Evolutionary conservation across 2,888 invertebrate genomes (phyloP), one percentile per base, ranked within the genome.

Genomic region (Drosophila nr. perissopoda): DNA sequence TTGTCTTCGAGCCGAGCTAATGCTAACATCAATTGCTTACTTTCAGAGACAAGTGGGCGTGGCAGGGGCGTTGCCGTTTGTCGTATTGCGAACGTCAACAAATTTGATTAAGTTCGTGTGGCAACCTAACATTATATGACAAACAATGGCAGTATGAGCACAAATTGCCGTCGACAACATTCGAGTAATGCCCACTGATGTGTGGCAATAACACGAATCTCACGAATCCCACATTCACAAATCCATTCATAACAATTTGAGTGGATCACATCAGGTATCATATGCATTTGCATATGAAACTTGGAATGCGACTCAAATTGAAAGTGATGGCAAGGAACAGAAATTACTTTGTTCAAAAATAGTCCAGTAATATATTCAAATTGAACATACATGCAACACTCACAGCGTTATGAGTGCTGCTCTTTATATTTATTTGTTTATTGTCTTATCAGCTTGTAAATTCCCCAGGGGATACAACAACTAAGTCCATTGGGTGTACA

Each of bases 1-100:
- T 88, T 87, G 89, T 82, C 84, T 73, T 69, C 64, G 71, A 70
- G 57, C 70, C 73, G 61, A 70, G 73, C 87, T 76, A 85, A 85
- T 80, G 74, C 80, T 62, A 87, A 80, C 82, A 77, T 73, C 84
- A 80, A 87, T 78, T 82, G 78, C 72, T 78, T 69, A 62, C 78
- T 64, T 63, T 76, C 54, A 68, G 42, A 45, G 16, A 4, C 49
- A 58, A 18, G 58, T 40, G 60, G 80, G 78, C 56, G 69, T 71
- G 76, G 34, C 66, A 25, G 6, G 52, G 73, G 63, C 78, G 66
- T 64, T 49, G 45, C 40, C 53, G 45, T 49, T 49, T 63, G 36
- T 33, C 27, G 29, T 25, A 57, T 59, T 48, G 70, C 29, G 45
- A 68, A 63, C 36, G 71, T 66, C 63, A 69, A 78, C 79, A 66